Percentiles rank a stretch among this genome's conserved stretches.
Conservation (phyloP, 2,888 invertebrate genomes). For the Heteromyza rotundicornis region DNA sequence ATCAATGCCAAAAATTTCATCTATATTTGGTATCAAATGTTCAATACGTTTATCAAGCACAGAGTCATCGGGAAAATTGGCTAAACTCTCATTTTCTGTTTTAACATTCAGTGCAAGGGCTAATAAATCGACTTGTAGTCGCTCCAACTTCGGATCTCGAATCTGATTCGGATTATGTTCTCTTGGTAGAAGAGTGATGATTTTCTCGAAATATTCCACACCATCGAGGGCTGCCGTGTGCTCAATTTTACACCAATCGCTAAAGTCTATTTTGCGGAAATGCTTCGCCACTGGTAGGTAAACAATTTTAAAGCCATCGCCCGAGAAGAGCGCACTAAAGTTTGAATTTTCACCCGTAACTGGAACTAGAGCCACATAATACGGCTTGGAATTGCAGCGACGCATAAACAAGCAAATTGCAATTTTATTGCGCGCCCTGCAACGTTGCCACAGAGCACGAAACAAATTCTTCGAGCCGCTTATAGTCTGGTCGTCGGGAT, state of each 20-base stretch:
- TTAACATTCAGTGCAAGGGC: constrained; percentile 72
- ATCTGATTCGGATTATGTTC: constrained; percentile 70
- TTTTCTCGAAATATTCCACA: constrained; percentile 67
- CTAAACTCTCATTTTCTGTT: constrained; percentile 60
- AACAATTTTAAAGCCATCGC: constrained; percentile 75
- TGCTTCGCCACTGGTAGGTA: constrained; percentile 73
- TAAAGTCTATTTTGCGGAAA: constrained; percentile 59
- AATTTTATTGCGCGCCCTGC: constrained; percentile 67
- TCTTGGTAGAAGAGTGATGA: constrained; percentile 68
- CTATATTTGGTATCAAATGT: constrained; percentile 41
- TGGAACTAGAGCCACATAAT: constrained; percentile 62
- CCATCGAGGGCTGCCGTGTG: constrained; percentile 60
- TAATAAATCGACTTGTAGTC: constrained; percentile 70
- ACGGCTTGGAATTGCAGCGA: constrained; percentile 66
- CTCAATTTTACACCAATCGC: constrained; percentile 54
- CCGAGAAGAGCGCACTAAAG: constrained; percentile 64
- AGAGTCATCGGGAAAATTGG: constrained; percentile 46
- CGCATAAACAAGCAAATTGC: constrained; percentile 71
- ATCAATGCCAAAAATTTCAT: constrained; percentile 44
- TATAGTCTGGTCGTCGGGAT: constrained; percentile 71
- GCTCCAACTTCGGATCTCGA: constrained; percentile 72
- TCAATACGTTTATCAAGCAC: constrained; percentile 54
- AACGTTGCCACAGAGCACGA: constrained; percentile 72
- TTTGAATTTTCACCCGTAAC: constrained; percentile 34
- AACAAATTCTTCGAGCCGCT: constrained; percentile 73